These are phyloP conservation scores for Hoplias malabaricus DNA, from an alignment of 2,113 vertebrate genomes.

Conservation along the genomic window DNA sequence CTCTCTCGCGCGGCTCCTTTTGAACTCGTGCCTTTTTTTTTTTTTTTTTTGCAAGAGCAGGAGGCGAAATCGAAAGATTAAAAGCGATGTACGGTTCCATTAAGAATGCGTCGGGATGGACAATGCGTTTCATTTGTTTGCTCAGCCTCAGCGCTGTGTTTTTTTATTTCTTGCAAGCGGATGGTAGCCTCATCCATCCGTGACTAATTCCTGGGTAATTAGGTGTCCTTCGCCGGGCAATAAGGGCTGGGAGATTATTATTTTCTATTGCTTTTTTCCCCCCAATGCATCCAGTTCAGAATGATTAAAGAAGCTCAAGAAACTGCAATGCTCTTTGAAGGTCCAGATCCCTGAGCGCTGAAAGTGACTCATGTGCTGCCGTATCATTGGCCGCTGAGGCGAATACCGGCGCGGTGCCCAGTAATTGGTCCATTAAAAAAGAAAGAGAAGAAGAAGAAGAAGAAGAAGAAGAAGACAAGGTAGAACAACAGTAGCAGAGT, in stretches of 20 bases:
- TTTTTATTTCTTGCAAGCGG: conserved; percentile 3
- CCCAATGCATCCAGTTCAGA: conserved; percentile 21
- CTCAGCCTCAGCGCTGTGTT: background rate
- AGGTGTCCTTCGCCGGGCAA: background rate
- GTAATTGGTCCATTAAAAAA: conserved; percentile 31
- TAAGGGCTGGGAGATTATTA: background rate
- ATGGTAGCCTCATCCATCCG: background rate
- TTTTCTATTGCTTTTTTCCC: background rate
- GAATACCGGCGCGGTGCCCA: background rate
- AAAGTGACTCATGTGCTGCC: conserved; percentile 5
- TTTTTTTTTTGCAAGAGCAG: background rate
- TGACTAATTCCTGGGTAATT: conserved; percentile 15
- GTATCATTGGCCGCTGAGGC: conserved; percentile 10
- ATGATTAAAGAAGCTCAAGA: conserved; percentile 44
- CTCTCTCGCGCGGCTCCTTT: conserved; percentile 16
- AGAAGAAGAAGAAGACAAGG: background rate
- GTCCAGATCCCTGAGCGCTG: conserved; percentile 31
- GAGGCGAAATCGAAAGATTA: background rate
- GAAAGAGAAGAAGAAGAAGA: background rate
- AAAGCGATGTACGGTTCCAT: conserved; percentile 9
- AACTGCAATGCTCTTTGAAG: conserved; percentile 42
- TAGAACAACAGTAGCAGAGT: background rate
- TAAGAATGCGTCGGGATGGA: background rate
- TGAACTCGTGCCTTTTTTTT: conserved; percentile 34
- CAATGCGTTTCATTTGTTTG: conserved; percentile 27